Percentiles rank a stretch among this genome's conserved stretches.
phyloP scores from a whole-genome alignment of 2,113 vertebrate species.

The Laterallus jamaicensis region DNA sequence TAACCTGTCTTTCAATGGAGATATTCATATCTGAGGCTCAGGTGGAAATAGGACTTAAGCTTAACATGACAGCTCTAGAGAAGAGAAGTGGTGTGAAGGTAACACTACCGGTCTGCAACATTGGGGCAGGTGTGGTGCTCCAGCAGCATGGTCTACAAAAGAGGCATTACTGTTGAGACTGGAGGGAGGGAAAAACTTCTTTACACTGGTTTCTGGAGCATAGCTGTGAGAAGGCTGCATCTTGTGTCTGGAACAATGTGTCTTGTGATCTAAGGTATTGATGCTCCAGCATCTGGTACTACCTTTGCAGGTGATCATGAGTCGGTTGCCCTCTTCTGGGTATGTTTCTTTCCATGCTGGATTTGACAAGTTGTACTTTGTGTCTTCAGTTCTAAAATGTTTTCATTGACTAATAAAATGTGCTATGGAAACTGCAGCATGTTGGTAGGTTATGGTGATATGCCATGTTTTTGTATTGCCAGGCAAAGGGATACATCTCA shows the following conservation, averaged over 20 bases:
- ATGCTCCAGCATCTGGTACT: not conserved
- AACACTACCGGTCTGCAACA: accelerated
- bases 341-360: not conserved
- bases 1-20: accelerated
- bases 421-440: not conserved
- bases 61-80: not conserved
- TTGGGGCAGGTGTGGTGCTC: not conserved
- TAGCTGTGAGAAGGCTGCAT: not conserved
- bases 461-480: accelerated
- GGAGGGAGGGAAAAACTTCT: not conserved
- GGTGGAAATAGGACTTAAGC: not conserved
- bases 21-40: not conserved
- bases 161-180: too few relatives aligned
- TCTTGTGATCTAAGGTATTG: not conserved
- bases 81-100: not conserved
- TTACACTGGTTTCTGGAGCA: not conserved
- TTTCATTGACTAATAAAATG: not conserved
- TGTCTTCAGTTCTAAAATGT: not conserved
- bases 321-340: accelerated
- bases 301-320: not conserved
- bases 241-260: not conserved
- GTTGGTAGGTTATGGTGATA: not conserved
- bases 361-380: not conserved
- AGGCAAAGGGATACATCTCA: not conserved
- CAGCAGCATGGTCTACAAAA: not conserved